Conservation (phyloP, 2,113 vertebrate species). For the Ptilorrhoa leucosticta region DNA sequence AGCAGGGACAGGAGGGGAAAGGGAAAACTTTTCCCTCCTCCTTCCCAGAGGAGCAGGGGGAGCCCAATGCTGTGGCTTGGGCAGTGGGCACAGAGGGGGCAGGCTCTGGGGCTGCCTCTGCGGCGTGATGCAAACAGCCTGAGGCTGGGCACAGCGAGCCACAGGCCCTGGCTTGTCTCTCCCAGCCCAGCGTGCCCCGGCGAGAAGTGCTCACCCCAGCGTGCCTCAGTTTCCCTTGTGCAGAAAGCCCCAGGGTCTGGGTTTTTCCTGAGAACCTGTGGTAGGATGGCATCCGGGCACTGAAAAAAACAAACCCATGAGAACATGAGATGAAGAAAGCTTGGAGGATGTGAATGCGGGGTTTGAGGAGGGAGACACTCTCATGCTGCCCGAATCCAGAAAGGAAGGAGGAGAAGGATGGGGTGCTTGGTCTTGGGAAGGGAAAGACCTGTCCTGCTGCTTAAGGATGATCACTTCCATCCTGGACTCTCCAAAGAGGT, state of each 20-base stretch:
- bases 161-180: background rate
- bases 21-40: conserved; percentile 41
- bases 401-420: background rate
- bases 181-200: accelerated
- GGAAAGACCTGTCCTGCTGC: background rate
- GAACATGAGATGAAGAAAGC: background rate
- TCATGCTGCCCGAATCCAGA: background rate
- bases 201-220: accelerated
- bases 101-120: background rate
- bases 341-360: background rate
- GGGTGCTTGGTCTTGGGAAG: background rate
- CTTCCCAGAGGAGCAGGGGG: background rate
- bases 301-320: background rate
- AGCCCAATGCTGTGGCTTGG: background rate
- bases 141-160: background rate
- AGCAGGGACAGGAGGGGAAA: conserved; percentile 6
- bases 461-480: accelerated
- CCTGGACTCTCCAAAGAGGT: background rate
- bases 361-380: background rate
- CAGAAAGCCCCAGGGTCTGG: background rate
- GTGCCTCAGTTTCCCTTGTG: background rate
- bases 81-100: background rate
- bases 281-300: background rate
- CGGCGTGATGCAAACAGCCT: accelerated
- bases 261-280: background rate